Evolutionary conservation across 1,140 invertebrate species (phyloP).

Genomic region (Aleiodes sp.): DNA sequence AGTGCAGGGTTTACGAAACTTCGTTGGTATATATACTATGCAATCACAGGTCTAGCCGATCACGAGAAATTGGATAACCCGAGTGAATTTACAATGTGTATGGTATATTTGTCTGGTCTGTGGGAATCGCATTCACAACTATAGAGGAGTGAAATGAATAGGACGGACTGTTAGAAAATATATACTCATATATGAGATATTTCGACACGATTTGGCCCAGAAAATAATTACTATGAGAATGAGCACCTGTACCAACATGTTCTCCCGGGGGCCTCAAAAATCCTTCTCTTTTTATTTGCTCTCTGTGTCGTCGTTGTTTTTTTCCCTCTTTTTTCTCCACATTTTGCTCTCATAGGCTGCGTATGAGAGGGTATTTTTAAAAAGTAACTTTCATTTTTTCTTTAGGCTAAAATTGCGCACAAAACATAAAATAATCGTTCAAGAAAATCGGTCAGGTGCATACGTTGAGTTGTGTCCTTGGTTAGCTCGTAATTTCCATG

Average conservation of each 20-base stretch:
- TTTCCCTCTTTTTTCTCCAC: neutral
- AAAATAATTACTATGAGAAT: constrained; percentile 12
- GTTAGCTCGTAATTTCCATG: neutral
- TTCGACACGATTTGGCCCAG: neutral
- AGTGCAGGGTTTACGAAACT: neutral
- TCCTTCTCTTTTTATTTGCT: neutral
- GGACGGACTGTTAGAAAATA: neutral
- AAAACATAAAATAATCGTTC: neutral
- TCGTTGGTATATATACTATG: neutral
- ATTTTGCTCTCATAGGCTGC: neutral
- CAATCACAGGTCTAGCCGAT: neutral
- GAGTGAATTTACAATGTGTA: neutral
- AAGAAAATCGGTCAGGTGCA: constrained; percentile 9
- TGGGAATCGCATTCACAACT: constrained; percentile 8
- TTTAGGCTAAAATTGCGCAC: neutral
- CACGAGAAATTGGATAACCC: neutral
- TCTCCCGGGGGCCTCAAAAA: neutral
- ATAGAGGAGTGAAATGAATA: neutral
- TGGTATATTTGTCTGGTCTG: neutral
- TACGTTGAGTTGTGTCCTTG: constrained; percentile 2
- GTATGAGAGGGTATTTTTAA: neutral
- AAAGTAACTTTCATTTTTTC: neutral
- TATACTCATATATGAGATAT: neutral
- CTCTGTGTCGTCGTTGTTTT: neutral
- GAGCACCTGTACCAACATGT: constrained; percentile 6